Percentiles rank a stretch among this genome's conserved stretches.
These are phyloP conservation scores for Diachrysia chrysitis DNA, from an alignment of 2,888 invertebrate species.

Conservation along the genomic window DNA sequence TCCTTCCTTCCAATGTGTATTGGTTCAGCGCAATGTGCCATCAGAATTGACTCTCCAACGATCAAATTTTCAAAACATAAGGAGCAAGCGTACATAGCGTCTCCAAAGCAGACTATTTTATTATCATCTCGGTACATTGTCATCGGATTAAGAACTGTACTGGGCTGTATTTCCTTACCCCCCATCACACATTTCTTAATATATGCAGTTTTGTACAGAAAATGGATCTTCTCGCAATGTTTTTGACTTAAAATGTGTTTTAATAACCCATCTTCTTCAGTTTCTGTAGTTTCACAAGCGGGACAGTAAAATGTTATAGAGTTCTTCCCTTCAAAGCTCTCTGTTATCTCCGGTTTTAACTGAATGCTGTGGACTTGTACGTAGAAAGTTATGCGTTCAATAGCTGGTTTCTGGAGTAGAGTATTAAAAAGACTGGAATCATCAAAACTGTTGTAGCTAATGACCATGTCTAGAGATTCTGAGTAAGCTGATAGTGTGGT, in stretches of 20 bases:
- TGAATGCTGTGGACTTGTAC: slow-evolving; percentile 84
- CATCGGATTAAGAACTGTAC: slow-evolving; percentile 84
- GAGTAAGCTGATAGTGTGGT: slow-evolving; percentile 82
- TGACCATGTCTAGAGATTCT: slow-evolving; percentile 79
- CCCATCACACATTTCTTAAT: slow-evolving; percentile 81
- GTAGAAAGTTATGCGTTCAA: slow-evolving; percentile 84
- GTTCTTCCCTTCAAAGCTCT: slow-evolving; percentile 69
- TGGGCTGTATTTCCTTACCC: slow-evolving; percentile 83
- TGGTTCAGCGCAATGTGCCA: slow-evolving; percentile 76
- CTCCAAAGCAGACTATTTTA: slow-evolving; percentile 85
- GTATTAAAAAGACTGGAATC: slow-evolving; percentile 75
- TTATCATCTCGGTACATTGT: slow-evolving; percentile 84
- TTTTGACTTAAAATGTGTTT: slow-evolving; percentile 77
- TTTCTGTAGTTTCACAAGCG: slow-evolving; percentile 71
- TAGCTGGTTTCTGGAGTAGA: slow-evolving; percentile 78
- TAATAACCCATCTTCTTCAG: slow-evolving; percentile 76
- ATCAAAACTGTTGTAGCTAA: slow-evolving; percentile 83
- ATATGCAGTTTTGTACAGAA: slow-evolving; percentile 83
- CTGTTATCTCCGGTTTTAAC: slow-evolving; percentile 67
- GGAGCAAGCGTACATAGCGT: slow-evolving; percentile 82
- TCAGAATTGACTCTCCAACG: slow-evolving; percentile 80
- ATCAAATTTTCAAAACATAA: slow-evolving; percentile 83
- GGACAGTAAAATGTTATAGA: slow-evolving; percentile 77
- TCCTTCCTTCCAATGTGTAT: slow-evolving; percentile 75
- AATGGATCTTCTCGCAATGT: slow-evolving; percentile 84